These are phyloP conservation scores for Kryptopterus vitreolus DNA, from an alignment of 2,797 vertebrate species.

Conservation along the genomic window DNA sequence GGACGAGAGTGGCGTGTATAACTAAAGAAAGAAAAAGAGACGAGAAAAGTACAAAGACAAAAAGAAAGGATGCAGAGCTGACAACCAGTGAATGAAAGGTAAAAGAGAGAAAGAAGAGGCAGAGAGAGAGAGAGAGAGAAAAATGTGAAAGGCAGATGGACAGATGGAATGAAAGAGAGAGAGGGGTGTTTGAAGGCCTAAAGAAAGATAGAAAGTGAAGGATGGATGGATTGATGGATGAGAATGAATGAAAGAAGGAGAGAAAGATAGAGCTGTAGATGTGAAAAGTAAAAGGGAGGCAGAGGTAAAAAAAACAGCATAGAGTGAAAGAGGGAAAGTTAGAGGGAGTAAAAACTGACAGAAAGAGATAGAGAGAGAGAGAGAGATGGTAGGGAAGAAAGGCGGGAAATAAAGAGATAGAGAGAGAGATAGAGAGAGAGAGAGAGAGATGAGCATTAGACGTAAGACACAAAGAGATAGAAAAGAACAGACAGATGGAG, in stretches of 20 bases:
- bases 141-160: too few relatives aligned
- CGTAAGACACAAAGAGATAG: not conserved
- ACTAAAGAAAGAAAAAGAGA: not conserved
- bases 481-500: not conserved
- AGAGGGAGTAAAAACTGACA: not conserved
- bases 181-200: accelerated
- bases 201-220: not conserved
- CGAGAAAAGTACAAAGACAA: not conserved
- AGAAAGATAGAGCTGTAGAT: not conserved
- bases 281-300: not conserved
- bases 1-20: not conserved
- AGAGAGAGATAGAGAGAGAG: not conserved
- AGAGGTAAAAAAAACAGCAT: not conserved
- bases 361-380: not conserved
- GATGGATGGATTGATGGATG: not conserved
- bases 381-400: not conserved
- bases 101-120: too few relatives aligned
- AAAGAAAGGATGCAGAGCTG: too few relatives aligned
- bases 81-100: too few relatives aligned
- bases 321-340: not conserved
- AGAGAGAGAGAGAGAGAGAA: too few relatives aligned
- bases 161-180: not conserved
- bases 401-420: not conserved
- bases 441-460: not conserved
- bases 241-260: not conserved